Percentiles rank a stretch among this genome's conserved stretches.
Evolutionary conservation across 2,888 invertebrate genomes (phyloP).

Genomic region (Mythimna lalbum): DNA sequence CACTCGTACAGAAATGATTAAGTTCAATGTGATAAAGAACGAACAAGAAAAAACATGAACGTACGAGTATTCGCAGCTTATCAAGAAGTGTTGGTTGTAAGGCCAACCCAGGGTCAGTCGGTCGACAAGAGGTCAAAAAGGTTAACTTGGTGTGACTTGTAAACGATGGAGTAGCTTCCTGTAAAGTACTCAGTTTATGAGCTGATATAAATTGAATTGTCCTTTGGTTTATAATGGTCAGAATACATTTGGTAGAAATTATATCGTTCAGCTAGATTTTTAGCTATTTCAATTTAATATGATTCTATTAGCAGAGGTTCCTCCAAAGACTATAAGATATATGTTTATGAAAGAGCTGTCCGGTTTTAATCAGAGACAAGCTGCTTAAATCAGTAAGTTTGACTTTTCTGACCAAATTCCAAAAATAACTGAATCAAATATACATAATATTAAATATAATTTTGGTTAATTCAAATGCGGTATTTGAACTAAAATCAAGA

Average conservation of each 20-base stretch:
- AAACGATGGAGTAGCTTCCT: constrained; percentile 33
- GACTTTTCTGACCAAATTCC: too few relatives aligned
- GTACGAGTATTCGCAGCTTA: constrained; percentile 43
- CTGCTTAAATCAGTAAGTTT: neutral
- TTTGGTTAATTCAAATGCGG: neutral
- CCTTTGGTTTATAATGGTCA: neutral
- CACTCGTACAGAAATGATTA: constrained; percentile 1
- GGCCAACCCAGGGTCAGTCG: constrained; percentile 46
- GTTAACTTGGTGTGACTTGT: constrained; percentile 47
- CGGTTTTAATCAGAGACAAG: neutral
- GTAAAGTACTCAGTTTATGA: constrained; percentile 19
- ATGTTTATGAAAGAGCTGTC: neutral
- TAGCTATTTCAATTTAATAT: neutral
- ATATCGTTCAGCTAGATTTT: neutral
- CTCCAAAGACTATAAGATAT: neutral
- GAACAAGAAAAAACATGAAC: constrained; percentile 25
- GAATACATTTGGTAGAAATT: neutral
- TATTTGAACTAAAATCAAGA: neutral
- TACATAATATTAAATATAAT: neutral
- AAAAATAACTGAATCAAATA: too few relatives aligned
- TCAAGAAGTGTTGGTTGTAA: constrained; percentile 43
- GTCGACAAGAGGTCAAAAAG: constrained; percentile 51
- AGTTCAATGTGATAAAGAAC: constrained; percentile 13
- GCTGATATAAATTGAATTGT: constrained; percentile 17
- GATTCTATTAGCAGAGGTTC: neutral